phyloP scores from a whole-genome alignment of 2,797 vertebrate species.

The Fringilla coelebs region DNA sequence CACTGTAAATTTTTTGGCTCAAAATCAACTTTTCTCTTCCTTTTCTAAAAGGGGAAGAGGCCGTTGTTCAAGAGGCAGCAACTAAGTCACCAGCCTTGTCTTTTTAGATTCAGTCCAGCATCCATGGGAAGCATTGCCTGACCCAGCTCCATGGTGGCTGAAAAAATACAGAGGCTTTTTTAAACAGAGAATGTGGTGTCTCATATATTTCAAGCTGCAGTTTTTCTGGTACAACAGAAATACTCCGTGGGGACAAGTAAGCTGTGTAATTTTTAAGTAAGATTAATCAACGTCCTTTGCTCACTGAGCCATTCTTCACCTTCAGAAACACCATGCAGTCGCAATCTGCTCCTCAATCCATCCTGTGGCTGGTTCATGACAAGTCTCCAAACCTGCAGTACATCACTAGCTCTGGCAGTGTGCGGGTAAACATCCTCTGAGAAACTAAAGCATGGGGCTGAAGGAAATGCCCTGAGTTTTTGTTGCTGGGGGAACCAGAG shows the following conservation, averaged over 20 bases:
- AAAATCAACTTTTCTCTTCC: not conserved
- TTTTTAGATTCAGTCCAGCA: not conserved
- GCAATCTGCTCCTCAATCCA: not conserved
- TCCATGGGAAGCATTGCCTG: not conserved
- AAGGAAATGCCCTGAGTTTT: not conserved
- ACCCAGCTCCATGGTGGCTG: not conserved
- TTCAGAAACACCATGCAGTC: not conserved
- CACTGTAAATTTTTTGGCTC: not conserved
- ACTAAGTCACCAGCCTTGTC: not conserved
- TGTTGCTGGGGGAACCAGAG: not conserved
- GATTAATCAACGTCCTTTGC: not conserved
- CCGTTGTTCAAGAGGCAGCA: not conserved
- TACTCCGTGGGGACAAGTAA: not conserved
- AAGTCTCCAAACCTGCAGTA: not conserved
- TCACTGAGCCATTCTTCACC: not conserved
- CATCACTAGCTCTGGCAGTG: not conserved
- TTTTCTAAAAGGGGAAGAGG: not conserved
- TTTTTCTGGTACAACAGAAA: not conserved
- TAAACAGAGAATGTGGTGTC: not conserved
- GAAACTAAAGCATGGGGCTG: not conserved
- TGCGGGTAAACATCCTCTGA: constrained; percentile 5
- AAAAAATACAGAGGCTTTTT: not conserved
- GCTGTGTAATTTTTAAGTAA: not conserved
- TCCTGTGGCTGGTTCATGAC: not conserved
- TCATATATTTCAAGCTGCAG: not conserved